phyloP scores from a whole-genome alignment of 2,113 vertebrate genomes.

The Corythaixoides concolor region DNA sequence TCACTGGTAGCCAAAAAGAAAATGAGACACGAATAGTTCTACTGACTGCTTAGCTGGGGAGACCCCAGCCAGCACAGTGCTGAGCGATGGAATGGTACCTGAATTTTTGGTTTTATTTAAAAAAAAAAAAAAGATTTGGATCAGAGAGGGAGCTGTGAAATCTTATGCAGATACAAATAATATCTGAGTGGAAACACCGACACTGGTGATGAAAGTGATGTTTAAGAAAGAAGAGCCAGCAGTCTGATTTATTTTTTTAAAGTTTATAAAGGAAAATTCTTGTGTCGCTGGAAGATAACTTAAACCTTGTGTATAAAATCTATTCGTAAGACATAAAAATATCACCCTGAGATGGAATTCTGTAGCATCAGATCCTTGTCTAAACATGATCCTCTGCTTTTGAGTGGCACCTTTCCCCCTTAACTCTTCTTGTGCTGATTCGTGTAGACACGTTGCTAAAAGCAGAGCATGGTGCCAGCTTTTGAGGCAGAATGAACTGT shows the following conservation, averaged over 20 bases:
- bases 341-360: neutral
- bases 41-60: neutral
- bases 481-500: neutral
- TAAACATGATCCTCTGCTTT: neutral
- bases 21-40: neutral
- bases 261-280: neutral
- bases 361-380: neutral
- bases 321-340: neutral
- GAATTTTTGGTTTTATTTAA: neutral
- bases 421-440: neutral
- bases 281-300: neutral
- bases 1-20: neutral
- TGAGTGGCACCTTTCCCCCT: neutral
- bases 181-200: neutral
- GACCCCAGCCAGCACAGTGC: neutral
- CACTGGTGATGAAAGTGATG: neutral
- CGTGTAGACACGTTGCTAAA: accelerated
- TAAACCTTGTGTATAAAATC: neutral
- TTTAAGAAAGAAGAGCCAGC: neutral
- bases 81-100: neutral
- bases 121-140: neutral
- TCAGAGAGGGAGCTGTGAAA: neutral
- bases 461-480: neutral
- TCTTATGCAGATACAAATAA: neutral
- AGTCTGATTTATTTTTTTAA: neutral